Evolutionary conservation across 2,797 vertebrate genomes (phyloP).

Genomic region (Pseudochromis fuscus): DNA sequence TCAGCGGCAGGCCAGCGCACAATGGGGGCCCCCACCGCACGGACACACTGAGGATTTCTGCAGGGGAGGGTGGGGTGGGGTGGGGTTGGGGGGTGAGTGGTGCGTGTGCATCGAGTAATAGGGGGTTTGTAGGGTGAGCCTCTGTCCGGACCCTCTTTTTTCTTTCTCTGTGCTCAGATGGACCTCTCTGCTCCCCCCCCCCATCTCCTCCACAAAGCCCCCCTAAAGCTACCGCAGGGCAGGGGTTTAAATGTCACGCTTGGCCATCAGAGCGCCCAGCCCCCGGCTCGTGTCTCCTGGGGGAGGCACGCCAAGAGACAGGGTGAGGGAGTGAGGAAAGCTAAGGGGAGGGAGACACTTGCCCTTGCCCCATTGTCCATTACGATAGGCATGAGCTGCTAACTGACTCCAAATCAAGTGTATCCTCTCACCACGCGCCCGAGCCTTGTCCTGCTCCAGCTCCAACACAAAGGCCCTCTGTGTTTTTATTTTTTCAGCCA

Average conservation of each 20-base stretch:
- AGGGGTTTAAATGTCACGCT: slow-evolving; percentile 87
- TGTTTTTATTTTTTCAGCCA: slow-evolving; percentile 56
- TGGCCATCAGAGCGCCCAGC: slow-evolving; percentile 84
- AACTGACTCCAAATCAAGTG: slow-evolving; percentile 85
- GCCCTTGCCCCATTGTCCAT: slow-evolving; percentile 80
- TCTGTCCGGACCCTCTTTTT: slow-evolving; percentile 68
- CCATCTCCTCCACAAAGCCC: slow-evolving; percentile 65
- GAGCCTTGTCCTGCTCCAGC: slow-evolving; percentile 73
- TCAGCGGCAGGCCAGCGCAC: slow-evolving; percentile 72
- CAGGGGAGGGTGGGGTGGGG: slow-evolving; percentile 25
- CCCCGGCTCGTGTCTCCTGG: slow-evolving; percentile 82
- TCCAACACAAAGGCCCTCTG: slow-evolving; percentile 76
- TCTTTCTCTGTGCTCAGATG: slow-evolving; percentile 78
- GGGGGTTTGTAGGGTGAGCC: slow-evolving; percentile 73
- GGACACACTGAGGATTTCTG: slow-evolving; percentile 74
- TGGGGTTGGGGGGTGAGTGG: slow-evolving; percentile 9
- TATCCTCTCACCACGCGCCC: slow-evolving; percentile 82
- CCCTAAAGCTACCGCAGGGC: slow-evolving; percentile 80
- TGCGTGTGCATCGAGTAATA: slow-evolving; percentile 53
- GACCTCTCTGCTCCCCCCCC: slow-evolving; percentile 57
- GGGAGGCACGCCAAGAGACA: slow-evolving; percentile 70
- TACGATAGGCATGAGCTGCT: slow-evolving; percentile 81
- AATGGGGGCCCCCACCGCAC: slow-evolving; percentile 76
- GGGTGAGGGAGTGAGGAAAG: slow-evolving; percentile 65
- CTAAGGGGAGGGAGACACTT: slow-evolving; percentile 78